Base-by-base conservation (phyloP, 2,888 invertebrate genomes). In the Gerris lacustris region DNA sequence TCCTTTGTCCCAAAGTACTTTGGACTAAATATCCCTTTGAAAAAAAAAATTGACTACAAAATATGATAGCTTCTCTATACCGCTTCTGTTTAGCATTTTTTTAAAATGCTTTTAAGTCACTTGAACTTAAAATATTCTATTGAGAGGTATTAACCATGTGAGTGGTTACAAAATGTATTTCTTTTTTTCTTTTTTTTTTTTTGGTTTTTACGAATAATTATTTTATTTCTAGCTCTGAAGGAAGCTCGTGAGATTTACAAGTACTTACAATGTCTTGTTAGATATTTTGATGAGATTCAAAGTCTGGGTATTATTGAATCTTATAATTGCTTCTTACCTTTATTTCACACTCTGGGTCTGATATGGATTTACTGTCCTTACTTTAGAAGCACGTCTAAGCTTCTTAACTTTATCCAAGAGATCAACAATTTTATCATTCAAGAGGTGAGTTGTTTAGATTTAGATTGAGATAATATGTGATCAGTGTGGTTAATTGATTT, bases 321-420 rank as follows among this genome's bases (percentile, higher is more conserved):
- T 1, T 83, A 83, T 71, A 69, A 77, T 0, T 80, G 84, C 9
- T 82, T 91, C 5, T 83, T 87, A 69, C 87, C 89, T 0, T 82
- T 95, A 80, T 82, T 94, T 76, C 91, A 95, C 76, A 87, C 87
- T 67, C 84, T 94, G 6, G 92, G 92, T 44, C 81, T 95, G 7
- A 82, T 93, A 18, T 96, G 96, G 95, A 87, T 89, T 0, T 88
- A 90, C 79, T 94, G 93, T 0, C 84, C 86, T 77, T 90, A 91
- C 78, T 92, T 87, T 78, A 87, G 89, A 78, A 80, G 81, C n/a
- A 81, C 83, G 78, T 82, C 81, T 76, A 77, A 86, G 73, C 86
- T 89, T 77, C 84, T 88, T 77, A 87, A 89, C 2, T 82, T 96
- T 0, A 83, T 96, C 9, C 86, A 87, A 75, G 88, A 92, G 81